Evolutionary conservation across 2,888 invertebrate genomes (phyloP).

Genomic region (Drosophila neonasuta): DNA sequence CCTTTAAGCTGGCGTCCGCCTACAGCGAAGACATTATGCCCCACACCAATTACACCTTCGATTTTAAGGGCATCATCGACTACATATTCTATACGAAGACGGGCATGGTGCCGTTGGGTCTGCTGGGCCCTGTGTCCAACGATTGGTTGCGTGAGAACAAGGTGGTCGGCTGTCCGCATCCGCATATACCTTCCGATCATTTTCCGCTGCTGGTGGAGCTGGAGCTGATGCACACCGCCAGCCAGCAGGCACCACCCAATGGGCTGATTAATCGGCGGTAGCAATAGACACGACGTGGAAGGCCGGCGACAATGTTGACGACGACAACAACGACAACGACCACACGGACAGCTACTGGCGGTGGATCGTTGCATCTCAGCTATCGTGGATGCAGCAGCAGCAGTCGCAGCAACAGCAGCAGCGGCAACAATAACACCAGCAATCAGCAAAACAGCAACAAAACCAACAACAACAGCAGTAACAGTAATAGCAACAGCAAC

Average conservation of each 20-base stretch:
- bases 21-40: slow-evolving; percentile 98
- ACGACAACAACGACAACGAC: slow-evolving; percentile 50
- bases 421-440: slow-evolving; percentile 19
- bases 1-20: slow-evolving; percentile 96
- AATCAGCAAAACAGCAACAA: slow-evolving; percentile 22
- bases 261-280: slow-evolving; percentile 93
- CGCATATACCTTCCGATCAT: slow-evolving; percentile 98
- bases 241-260: slow-evolving; percentile 87
- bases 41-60: slow-evolving; percentile 99
- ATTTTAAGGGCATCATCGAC: slow-evolving; percentile 99
- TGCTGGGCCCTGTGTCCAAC: slow-evolving; percentile 95
- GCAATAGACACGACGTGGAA: slow-evolving; percentile 83
- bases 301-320: slow-evolving; percentile 60
- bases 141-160: slow-evolving; percentile 98
- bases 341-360: slow-evolving; percentile 26
- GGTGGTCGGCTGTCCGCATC: slow-evolving; percentile 98
- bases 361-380: slow-evolving; percentile 37
- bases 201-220: slow-evolving; percentile 95
- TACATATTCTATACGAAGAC: slow-evolving; percentile 99
- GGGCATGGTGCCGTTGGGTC: slow-evolving; percentile 96
- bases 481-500: slow-evolving; percentile 17
- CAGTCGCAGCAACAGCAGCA: slow-evolving; percentile 25
- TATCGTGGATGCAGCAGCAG: slow-evolving; percentile 31
- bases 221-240: slow-evolving; percentile 92
- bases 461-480: slow-evolving; percentile 26